A percentile compares a stretch with the other conserved stretches of the same genome.
Evolutionary conservation across 2,888 invertebrate genomes (phyloP).

Genomic region (Flexamia atlantica): DNA sequence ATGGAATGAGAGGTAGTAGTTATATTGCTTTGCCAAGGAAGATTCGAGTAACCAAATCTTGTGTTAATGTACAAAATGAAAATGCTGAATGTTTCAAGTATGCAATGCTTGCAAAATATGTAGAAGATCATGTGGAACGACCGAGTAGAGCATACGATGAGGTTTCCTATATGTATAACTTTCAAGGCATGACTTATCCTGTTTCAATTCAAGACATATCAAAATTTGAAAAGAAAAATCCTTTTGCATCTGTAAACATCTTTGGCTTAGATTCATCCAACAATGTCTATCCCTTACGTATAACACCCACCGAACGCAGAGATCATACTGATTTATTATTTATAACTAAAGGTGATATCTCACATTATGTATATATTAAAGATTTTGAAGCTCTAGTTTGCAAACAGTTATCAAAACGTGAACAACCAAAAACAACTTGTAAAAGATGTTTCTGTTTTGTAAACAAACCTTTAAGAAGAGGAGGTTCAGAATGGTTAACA

Average conservation of each 20-base stretch:
- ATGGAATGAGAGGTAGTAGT: constrained; percentile 7
- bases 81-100: constrained; percentile 41
- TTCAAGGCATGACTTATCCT: constrained; percentile 10
- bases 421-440: background rate
- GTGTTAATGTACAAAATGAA: constrained; percentile 29
- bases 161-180: constrained; percentile 6
- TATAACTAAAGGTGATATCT: background rate
- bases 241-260: background rate
- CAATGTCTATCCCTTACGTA: background rate
- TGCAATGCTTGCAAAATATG: constrained; percentile 30
- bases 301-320: background rate
- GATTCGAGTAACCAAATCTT: background rate
- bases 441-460: constrained; percentile 38
- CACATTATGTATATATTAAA: constrained; percentile 33
- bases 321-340: constrained; percentile 8
- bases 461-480: background rate
- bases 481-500: constrained; percentile 11
- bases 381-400: constrained; percentile 5
- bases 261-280: background rate
- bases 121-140: background rate
- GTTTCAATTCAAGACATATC: background rate
- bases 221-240: constrained; percentile 16
- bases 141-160: background rate
- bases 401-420: background rate
- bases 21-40: constrained; percentile 2